Base-by-base conservation (phyloP, 2,888 invertebrate species). In the Agonopterix heracliana region DNA sequence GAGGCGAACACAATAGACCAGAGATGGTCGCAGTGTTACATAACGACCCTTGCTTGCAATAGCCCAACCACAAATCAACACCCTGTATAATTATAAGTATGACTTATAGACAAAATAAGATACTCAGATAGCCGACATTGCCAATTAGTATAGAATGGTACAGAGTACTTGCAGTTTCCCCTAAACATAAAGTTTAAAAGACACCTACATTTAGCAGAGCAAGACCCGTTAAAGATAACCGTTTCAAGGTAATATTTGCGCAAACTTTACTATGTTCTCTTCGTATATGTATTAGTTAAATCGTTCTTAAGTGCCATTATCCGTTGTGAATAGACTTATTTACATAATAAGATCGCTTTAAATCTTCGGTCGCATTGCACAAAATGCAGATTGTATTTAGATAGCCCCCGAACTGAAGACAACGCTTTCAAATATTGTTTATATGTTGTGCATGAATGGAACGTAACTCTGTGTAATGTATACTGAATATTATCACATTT, bases 341-440 rank as follows among this genome's bases (percentile, higher is more conserved):
- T 71, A 71, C 74, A 78, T 79, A 78, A 72, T 74, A 68, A 66
- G 59, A 68, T 66, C 59, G 60, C 57, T 61, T 68, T 71, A 69
- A 69, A 66, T 64, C 67, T 65, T 56, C 52, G 49, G 57, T 61
- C 51, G 56, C 60, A 63, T 67, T 66, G 60, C 63, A 56, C 50
- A 60, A 63, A 63, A 56, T 54, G 55, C 51, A 63, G 76, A 78
- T 78, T 63, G 64, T 59, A 66, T 68, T 69, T 62, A 67, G 77
- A 78, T 80, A 75, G 59, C 65, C 57, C 50, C 63, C 57, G 54
- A 55, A 53, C 51, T 26, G 7, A 61, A 63, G 59, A 58, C 66
- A 63, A 64, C 59, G 58, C 48, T 53, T 52, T 53, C 51, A 53
- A 49, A 50, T 47, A 44, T 45, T 44, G 46, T 35, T 42, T 17